Evolutionary conservation across 2,888 invertebrate genomes (phyloP).

Genomic region (Leucophenga montana): DNA sequence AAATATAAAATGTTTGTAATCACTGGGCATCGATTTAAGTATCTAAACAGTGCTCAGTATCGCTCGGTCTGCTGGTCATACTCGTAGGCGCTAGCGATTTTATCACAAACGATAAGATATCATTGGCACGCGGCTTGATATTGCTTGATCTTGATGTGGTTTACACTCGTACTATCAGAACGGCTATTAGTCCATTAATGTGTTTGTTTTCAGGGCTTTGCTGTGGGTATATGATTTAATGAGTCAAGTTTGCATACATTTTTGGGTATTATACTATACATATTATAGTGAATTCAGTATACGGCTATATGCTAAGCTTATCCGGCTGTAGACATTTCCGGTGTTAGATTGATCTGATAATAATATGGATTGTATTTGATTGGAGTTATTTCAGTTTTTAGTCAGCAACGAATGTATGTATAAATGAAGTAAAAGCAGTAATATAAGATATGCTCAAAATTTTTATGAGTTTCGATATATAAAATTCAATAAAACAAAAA

Average conservation of each 20-base stretch:
- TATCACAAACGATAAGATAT: conserved; percentile 4
- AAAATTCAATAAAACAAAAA: too few relatives aligned
- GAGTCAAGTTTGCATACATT: neutral
- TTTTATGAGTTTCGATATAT: too few relatives aligned
- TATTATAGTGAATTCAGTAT: neutral
- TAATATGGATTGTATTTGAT: too few relatives aligned
- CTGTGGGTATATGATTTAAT: too few relatives aligned
- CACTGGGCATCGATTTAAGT: too few relatives aligned
- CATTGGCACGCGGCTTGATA: neutral
- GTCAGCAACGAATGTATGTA: too few relatives aligned
- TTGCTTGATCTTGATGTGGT: neutral
- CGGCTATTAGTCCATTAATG: neutral
- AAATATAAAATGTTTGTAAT: too few relatives aligned
- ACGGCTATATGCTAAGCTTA: neutral
- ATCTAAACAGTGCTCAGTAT: neutral
- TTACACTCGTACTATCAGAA: neutral
- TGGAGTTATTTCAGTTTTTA: too few relatives aligned
- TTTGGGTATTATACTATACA: conserved; percentile 3
- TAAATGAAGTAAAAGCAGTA: too few relatives aligned
- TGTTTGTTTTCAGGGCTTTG: too few relatives aligned
- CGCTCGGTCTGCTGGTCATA: neutral
- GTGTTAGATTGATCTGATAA: neutral
- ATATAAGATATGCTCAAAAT: too few relatives aligned
- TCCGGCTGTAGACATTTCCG: neutral
- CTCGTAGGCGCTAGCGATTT: neutral